A percentile compares a stretch with the other conserved stretches of the same genome.
phyloP scores from a whole-genome alignment of 2,797 vertebrate genomes.

The Scomberomorus guttatus region DNA sequence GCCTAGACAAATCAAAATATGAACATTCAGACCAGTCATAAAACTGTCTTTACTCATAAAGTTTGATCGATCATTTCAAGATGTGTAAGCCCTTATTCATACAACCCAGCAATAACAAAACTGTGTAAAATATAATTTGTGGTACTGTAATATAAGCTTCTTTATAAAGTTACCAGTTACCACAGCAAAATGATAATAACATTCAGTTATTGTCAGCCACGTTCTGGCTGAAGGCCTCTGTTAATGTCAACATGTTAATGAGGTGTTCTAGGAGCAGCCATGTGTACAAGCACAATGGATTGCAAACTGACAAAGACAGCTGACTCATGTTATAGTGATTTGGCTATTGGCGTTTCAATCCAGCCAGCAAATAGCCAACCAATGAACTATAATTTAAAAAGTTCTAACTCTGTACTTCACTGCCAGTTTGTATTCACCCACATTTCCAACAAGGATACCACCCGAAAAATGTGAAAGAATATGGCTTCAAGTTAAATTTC shows the following conservation, averaged over 20 bases:
- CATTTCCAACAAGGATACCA: not conserved
- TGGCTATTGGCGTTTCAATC: conserved; percentile 31
- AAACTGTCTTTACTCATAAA: not conserved
- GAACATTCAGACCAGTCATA: not conserved
- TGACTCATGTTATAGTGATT: conserved; percentile 37
- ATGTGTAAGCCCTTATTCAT: not conserved
- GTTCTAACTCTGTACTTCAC: not conserved
- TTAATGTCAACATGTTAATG: conserved; percentile 60
- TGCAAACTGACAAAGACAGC: conserved; percentile 29
- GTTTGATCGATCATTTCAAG: too few species aligned
- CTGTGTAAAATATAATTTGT: not conserved
- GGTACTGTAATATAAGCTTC: not conserved
- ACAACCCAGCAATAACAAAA: not conserved
- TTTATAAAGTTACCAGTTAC: conserved; percentile 21
- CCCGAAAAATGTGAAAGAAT: not conserved
- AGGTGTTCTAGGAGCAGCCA: conserved; percentile 38
- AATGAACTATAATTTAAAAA: conserved; percentile 26
- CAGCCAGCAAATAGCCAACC: not conserved
- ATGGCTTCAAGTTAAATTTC: not conserved
- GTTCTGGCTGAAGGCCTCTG: conserved; percentile 32
- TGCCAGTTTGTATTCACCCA: not conserved
- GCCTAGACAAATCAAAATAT: not conserved
- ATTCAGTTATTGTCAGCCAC: conserved; percentile 23
- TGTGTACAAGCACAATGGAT: conserved; percentile 31
- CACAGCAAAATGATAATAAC: conserved; percentile 22